Percentiles rank a stretch among this genome's conserved stretches.
phyloP scores from a whole-genome alignment of 2,113 vertebrate species.

The Galbula dea region DNA sequence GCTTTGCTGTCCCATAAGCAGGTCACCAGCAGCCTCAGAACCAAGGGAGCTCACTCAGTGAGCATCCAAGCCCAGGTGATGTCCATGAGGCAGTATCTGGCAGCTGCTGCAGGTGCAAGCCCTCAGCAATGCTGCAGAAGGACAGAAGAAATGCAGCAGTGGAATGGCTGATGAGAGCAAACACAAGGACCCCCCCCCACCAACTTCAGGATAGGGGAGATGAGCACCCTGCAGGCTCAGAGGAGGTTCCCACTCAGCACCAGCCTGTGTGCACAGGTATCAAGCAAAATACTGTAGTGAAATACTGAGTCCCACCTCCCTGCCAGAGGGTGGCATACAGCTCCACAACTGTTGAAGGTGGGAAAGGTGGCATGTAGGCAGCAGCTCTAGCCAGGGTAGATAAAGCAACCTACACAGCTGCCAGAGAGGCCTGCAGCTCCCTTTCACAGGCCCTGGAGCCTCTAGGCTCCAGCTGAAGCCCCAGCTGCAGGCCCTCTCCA shows the following conservation, averaged over 20 bases:
- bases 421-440: not conserved
- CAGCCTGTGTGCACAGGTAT: not conserved
- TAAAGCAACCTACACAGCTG: not conserved
- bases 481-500: not conserved
- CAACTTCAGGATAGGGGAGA: not conserved
- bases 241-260: not conserved
- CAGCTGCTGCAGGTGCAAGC: not conserved
- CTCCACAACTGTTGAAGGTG: not conserved
- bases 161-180: not conserved
- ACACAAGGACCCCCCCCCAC: not conserved
- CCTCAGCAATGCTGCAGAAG: not conserved
- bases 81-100: not conserved
- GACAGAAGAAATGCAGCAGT: not conserved
- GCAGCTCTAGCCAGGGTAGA: not conserved
- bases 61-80: not conserved
- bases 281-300: not conserved
- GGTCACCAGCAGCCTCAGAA: not conserved
- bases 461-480: not conserved
- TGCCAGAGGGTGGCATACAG: not conserved
- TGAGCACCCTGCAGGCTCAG: not conserved
- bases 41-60: not conserved
- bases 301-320: not conserved
- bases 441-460: slow-evolving; percentile 28
- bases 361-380: not conserved
- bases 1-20: not conserved